Percentiles rank a stretch among this genome's conserved stretches.
phyloP scores from a whole-genome alignment of 2,113 vertebrate species.

The Chitala chitala region DNA sequence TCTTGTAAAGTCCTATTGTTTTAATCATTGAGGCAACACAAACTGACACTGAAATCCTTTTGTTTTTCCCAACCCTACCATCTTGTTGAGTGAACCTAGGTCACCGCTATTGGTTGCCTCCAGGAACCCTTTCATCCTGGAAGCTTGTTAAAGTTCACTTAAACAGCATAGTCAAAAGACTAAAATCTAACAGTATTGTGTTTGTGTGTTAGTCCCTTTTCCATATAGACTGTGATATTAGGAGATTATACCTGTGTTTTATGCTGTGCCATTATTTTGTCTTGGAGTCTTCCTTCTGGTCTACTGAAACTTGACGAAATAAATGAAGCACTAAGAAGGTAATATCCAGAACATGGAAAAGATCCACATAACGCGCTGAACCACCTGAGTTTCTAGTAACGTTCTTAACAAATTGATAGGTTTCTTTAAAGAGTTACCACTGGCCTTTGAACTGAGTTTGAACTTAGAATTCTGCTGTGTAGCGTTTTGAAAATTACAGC shows the following conservation, averaged over 20 bases:
- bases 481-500: constrained; percentile 10
- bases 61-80: not conserved
- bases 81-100: too few relatives aligned
- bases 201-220: not conserved
- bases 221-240: not conserved
- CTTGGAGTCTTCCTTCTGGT: not conserved
- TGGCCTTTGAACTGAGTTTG: constrained; percentile 6
- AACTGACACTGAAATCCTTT: not conserved
- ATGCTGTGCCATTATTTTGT: not conserved
- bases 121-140: too few relatives aligned
- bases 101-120: too few relatives aligned
- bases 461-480: constrained; percentile 11
- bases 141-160: too few relatives aligned
- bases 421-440: not conserved
- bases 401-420: not conserved
- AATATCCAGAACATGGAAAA: not conserved
- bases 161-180: too few relatives aligned
- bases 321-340: not conserved
- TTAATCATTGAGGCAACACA: not conserved
- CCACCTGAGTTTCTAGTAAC: not conserved
- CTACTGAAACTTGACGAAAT: not conserved
- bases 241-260: not conserved
- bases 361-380: not conserved
- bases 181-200: not conserved
- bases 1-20: too few relatives aligned